Percentiles rank a stretch among this genome's conserved stretches.
Conservation (phyloP, 1,140 invertebrate genomes). For the Panulirus ornatus region DNA sequence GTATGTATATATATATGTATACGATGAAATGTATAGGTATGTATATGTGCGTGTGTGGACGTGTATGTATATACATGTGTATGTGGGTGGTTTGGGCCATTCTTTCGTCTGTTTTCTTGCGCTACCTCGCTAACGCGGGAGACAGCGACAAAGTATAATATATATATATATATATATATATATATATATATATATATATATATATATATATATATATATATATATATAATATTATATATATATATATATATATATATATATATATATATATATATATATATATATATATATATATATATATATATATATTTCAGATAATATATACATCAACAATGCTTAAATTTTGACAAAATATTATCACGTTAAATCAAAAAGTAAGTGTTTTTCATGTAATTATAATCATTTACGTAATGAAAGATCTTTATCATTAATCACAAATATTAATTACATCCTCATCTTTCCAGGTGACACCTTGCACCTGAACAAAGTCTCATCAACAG, state of each 20-base stretch:
- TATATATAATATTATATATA: not conserved
- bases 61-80: too few relatives aligned
- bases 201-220: constrained; percentile 3
- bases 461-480: constrained; percentile 21
- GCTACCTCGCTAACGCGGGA: too few relatives aligned
- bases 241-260: constrained; percentile 25
- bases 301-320: not conserved
- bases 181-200: not conserved
- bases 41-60: too few relatives aligned
- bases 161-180: too few relatives aligned
- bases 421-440: not conserved
- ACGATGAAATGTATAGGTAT: too few relatives aligned
- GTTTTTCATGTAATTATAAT: not conserved
- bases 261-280: constrained; percentile 25
- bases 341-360: too few relatives aligned
- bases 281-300: constrained; percentile 13
- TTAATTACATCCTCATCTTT: not conserved
- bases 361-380: too few relatives aligned
- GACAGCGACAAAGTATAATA: too few relatives aligned
- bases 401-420: too few relatives aligned
- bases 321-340: not conserved
- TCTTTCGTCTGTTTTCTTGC: too few relatives aligned
- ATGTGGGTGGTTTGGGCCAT: too few relatives aligned
- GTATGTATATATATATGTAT: too few relatives aligned
- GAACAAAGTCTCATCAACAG: constrained; percentile 10